A percentile compares a stretch with the other conserved stretches of the same genome.
These are phyloP conservation scores for Chloroclysta siterata DNA, from an alignment of 2,888 invertebrate species.

Conservation along the genomic window DNA sequence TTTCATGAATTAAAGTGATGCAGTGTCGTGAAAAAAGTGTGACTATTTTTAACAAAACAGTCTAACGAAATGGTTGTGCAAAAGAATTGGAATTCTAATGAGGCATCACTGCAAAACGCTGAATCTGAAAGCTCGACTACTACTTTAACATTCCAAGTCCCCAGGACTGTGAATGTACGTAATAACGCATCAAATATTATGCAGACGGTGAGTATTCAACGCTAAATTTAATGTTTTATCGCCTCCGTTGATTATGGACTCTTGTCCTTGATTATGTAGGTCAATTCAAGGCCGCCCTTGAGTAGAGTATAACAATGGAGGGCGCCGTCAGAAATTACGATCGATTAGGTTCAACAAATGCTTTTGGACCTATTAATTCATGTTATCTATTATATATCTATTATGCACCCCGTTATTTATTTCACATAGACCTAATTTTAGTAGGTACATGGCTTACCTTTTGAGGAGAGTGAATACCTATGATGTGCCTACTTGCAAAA, in stretches of 20 bases:
- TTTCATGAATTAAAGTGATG: slow-evolving; percentile 40
- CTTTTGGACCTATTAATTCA: not conserved
- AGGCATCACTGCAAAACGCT: slow-evolving; percentile 63
- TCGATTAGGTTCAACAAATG: not conserved
- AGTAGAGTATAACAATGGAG: slow-evolving; percentile 32
- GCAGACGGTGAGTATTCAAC: slow-evolving; percentile 62
- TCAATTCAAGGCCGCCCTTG: slow-evolving; percentile 41
- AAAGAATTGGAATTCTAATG: slow-evolving; percentile 72
- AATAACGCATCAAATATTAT: slow-evolving; percentile 59
- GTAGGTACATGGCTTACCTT: no score
- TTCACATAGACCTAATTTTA: no score
- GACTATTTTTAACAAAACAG: slow-evolving; percentile 36
- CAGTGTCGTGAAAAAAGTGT: slow-evolving; percentile 38
- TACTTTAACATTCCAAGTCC: slow-evolving; percentile 73
- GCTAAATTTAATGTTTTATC: not conserved
- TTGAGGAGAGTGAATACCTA: no score
- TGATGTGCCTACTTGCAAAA: no score
- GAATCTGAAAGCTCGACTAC: slow-evolving; percentile 57
- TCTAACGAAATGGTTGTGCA: slow-evolving; percentile 77
- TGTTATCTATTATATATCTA: not conserved
- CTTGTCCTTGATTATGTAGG: slow-evolving; percentile 37
- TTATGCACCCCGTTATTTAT: no score
- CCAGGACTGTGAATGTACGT: slow-evolving; percentile 65
- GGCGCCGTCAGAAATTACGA: slow-evolving; percentile 30
- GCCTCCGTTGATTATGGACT: slow-evolving; percentile 1